phyloP scores from a whole-genome alignment of 2,113 vertebrate genomes.

The Rhinopithecus roxellana region DNA sequence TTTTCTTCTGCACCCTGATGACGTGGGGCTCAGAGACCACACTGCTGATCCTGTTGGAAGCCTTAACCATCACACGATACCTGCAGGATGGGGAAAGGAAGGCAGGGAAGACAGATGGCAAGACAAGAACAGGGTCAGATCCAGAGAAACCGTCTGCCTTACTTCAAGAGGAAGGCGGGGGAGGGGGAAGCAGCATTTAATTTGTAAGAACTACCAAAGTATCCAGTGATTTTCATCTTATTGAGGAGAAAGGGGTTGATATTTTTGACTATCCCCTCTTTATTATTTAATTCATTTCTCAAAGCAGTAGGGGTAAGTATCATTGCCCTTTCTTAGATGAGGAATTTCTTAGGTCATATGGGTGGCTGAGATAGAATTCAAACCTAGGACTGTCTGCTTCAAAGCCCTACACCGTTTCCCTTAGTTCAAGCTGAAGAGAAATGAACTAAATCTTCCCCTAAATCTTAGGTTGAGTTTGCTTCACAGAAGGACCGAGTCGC shows the following conservation, averaged over 20 bases:
- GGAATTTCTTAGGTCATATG: accelerated
- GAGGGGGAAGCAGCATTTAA: neutral
- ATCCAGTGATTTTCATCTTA: neutral
- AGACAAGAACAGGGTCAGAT: neutral
- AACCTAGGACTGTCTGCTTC: neutral
- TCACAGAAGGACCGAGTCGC: neutral
- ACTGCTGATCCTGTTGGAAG: slow-evolving; percentile 65
- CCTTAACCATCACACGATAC: slow-evolving; percentile 81
- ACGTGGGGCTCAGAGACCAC: slow-evolving; percentile 77
- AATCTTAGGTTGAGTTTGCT: neutral
- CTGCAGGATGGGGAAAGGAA: slow-evolving; percentile 67
- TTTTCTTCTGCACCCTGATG: slow-evolving; percentile 83
- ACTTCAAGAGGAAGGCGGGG: neutral
- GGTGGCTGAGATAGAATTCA: neutral
- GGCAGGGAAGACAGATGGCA: too few species aligned
- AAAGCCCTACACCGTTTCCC: neutral
- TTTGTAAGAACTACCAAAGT: neutral
- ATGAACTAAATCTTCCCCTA: neutral
- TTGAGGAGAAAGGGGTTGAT: neutral
- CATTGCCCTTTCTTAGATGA: accelerated
- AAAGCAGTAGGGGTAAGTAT: accelerated
- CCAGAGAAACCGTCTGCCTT: accelerated
- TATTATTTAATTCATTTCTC: too few species aligned
- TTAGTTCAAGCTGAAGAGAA: neutral
- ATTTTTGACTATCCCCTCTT: neutral